Evolutionary conservation across 2,797 vertebrate species (phyloP).

Genomic region (Hydrophis major): DNA sequence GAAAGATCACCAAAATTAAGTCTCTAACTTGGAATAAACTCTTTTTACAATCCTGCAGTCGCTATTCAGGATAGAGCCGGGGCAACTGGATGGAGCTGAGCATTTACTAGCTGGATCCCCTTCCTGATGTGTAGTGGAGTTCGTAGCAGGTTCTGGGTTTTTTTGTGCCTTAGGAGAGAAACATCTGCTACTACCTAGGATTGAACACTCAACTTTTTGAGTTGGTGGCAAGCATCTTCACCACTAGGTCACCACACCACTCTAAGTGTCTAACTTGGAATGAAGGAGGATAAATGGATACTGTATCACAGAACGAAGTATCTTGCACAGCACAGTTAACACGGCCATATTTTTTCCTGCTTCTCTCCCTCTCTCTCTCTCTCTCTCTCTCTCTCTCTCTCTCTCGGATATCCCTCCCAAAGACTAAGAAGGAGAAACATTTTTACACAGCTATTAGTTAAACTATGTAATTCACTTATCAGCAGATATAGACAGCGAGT

Average conservation of each 20-base stretch:
- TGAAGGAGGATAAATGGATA: background rate
- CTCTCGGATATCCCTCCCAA: background rate
- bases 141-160: no score
- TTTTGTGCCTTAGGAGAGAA: no score
- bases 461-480: background rate
- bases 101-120: no score
- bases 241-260: no score
- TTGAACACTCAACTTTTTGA: no score
- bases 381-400: background rate
- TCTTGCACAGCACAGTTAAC: background rate
- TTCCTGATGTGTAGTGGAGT: no score
- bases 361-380: background rate
- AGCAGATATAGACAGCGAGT: background rate
- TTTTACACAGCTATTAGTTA: background rate
- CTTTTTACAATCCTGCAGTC: no score
- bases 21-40: background rate
- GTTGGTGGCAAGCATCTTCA: no score
- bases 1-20: background rate
- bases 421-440: background rate
- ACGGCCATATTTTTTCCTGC: background rate
- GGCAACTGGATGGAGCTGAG: no score
- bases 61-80: no score
- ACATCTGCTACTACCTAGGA: no score
- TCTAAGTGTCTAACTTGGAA: background rate
- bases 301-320: background rate